Percentiles rank a stretch among this genome's conserved stretches.
Conservation (phyloP, 2,113 vertebrate genomes). For the Channa maculata region DNA sequence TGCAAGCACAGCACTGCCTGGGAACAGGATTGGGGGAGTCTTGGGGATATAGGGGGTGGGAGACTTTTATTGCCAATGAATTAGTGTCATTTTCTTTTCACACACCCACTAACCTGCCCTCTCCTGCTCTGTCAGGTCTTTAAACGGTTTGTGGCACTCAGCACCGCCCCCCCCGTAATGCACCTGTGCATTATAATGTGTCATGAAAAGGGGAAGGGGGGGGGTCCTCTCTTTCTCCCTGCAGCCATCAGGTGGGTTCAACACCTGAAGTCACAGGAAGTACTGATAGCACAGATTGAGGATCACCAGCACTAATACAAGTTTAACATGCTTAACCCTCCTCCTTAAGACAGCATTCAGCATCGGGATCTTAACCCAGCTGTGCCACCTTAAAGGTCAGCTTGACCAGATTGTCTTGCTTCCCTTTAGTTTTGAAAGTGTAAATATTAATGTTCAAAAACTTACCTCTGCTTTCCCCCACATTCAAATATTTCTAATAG, state of each 20-base stretch:
- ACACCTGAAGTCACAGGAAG: slow-evolving; percentile 15
- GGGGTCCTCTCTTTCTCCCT: slow-evolving; percentile 4
- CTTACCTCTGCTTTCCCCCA: too few species aligned
- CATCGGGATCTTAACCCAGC: too few species aligned
- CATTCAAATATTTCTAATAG: too few species aligned
- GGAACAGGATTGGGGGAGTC: slow-evolving; percentile 1
- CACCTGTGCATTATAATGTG: slow-evolving; percentile 58
- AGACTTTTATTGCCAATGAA: slow-evolving; percentile 71
- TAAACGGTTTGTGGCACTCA: slow-evolving; percentile 56
- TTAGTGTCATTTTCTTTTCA: slow-evolving; percentile 67
- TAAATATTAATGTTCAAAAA: too few species aligned
- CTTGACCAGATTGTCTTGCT: too few species aligned
- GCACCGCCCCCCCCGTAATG: slow-evolving; percentile 43
- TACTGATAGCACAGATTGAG: too few species aligned
- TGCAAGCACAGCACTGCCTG: slow-evolving; percentile 4
- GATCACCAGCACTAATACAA: too few species aligned
- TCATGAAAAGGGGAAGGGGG: background rate
- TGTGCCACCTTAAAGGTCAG: too few species aligned
- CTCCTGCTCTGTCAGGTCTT: slow-evolving; percentile 9
- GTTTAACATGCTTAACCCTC: too few species aligned
- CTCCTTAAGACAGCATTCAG: too few species aligned
- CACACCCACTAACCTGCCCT: slow-evolving; percentile 52
- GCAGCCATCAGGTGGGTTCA: slow-evolving; percentile 52
- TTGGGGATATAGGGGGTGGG: background rate
- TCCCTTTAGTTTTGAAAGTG: too few species aligned